Evolutionary conservation across 2,888 invertebrate species (phyloP).

Genomic region (Eupeodes luniger): DNA sequence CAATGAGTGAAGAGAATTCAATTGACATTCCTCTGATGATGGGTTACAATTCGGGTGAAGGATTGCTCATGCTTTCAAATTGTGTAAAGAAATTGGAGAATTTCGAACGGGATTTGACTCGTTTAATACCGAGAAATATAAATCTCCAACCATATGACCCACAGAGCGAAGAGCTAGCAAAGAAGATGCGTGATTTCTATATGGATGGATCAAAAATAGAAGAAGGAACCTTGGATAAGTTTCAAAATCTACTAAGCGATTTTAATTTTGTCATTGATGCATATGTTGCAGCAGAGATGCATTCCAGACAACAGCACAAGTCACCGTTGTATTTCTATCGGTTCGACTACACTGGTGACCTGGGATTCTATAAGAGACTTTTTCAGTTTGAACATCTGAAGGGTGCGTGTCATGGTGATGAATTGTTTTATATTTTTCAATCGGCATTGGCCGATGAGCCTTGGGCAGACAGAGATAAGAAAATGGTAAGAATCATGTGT

Average conservation of each 20-base stretch:
- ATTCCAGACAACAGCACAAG: constrained; percentile 78
- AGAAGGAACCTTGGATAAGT: constrained; percentile 83
- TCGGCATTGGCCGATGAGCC: constrained; percentile 69
- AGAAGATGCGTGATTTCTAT: constrained; percentile 83
- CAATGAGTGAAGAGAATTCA: constrained; percentile 83
- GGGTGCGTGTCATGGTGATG: constrained; percentile 87
- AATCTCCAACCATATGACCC: constrained; percentile 77
- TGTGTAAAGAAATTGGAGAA: constrained; percentile 79
- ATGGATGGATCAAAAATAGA: constrained; percentile 83
- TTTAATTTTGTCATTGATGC: constrained; percentile 81
- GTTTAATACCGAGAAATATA: constrained; percentile 81
- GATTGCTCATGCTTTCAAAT: constrained; percentile 82
- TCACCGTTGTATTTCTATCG: constrained; percentile 86
- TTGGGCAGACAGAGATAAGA: constrained; percentile 77
- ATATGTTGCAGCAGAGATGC: constrained; percentile 79
- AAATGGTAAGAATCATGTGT: constrained; percentile 84
- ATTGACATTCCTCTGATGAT: constrained; percentile 85
- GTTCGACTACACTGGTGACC: constrained; percentile 86
- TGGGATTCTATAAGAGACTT: constrained; percentile 85
- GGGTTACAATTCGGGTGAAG: constrained; percentile 86
- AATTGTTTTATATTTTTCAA: constrained; percentile 86
- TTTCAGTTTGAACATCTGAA: constrained; percentile 83
- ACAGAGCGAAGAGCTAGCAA: constrained; percentile 77
- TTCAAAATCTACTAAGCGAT: constrained; percentile 85
- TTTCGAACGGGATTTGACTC: constrained; percentile 79